These are phyloP conservation scores for Psilopsiagon aymara DNA, from an alignment of 2,113 vertebrate species.

Conservation along the genomic window DNA sequence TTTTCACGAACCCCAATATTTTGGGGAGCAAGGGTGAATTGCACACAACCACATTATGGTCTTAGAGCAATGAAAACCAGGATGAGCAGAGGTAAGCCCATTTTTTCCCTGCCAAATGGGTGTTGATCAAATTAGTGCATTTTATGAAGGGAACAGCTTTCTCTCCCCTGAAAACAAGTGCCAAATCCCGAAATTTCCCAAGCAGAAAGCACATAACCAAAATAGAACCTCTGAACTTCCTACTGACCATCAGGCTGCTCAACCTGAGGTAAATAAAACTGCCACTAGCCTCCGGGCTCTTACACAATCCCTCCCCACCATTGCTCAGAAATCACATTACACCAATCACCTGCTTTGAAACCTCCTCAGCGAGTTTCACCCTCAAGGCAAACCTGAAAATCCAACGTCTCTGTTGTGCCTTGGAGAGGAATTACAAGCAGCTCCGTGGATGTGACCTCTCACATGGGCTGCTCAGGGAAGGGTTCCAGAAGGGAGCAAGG, in stretches of 20 bases:
- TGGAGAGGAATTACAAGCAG: neutral
- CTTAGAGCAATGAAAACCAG: neutral
- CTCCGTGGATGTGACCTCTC: no score
- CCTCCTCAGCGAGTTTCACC: neutral
- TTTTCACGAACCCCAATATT: neutral
- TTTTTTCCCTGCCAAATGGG: neutral
- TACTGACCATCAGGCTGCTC: neutral
- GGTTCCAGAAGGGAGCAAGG: neutral
- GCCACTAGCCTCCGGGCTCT: neutral
- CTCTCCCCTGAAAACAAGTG: neutral
- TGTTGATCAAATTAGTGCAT: neutral
- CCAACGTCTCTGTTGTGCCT: neutral
- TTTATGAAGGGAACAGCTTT: neutral
- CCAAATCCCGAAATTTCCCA: neutral
- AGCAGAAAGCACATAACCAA: neutral
- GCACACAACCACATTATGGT: neutral
- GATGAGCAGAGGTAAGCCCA: neutral
- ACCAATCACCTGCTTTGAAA: neutral
- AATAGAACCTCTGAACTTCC: neutral
- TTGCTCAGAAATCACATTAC: neutral
- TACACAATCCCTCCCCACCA: neutral
- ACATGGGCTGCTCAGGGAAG: accelerated
- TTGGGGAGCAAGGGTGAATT: neutral
- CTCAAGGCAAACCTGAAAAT: neutral
- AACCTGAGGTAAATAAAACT: neutral